phyloP scores from a whole-genome alignment of 2,797 vertebrate genomes.

The Chelon auratus region DNA sequence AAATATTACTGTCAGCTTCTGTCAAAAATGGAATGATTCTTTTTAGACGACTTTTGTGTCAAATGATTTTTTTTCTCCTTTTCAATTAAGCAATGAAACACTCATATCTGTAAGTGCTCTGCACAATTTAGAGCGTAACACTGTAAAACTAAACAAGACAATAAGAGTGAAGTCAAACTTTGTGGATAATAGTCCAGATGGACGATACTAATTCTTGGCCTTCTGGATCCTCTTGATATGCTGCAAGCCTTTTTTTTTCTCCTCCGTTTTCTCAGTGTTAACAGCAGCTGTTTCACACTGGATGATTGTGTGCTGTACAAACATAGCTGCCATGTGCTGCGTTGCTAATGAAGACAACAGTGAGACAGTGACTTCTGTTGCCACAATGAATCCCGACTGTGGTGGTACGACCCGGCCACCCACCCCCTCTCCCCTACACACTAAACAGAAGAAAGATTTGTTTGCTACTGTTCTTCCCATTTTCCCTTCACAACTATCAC shows the following conservation, averaged over 20 bases:
- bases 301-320: constrained; percentile 35
- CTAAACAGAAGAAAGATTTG: constrained; percentile 41
- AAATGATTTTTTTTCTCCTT: neutral
- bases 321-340: constrained; percentile 24
- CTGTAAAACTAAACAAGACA: constrained; percentile 19
- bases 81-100: constrained; percentile 4
- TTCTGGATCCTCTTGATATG: constrained; percentile 19
- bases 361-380: constrained; percentile 43
- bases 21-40: constrained; percentile 8
- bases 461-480: constrained; percentile 43
- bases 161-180: constrained; percentile 35
- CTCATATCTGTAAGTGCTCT: neutral
- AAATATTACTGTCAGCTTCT: constrained; percentile 3
- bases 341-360: constrained; percentile 49
- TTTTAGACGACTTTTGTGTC: neutral
- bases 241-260: constrained; percentile 3
- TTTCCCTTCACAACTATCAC: constrained; percentile 41
- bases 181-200: constrained; percentile 45
- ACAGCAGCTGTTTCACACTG: constrained; percentile 38
- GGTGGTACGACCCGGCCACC: constrained; percentile 12
- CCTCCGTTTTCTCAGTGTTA: constrained; percentile 12
- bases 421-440: neutral
- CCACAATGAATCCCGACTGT: constrained; percentile 65
- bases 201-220: constrained; percentile 23
- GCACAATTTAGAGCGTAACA: constrained; percentile 8